Evolutionary conservation across 2,797 vertebrate genomes (phyloP), one percentile per base, ranked within the genome.

Genomic region (Chromobotia macracanthus): DNA sequence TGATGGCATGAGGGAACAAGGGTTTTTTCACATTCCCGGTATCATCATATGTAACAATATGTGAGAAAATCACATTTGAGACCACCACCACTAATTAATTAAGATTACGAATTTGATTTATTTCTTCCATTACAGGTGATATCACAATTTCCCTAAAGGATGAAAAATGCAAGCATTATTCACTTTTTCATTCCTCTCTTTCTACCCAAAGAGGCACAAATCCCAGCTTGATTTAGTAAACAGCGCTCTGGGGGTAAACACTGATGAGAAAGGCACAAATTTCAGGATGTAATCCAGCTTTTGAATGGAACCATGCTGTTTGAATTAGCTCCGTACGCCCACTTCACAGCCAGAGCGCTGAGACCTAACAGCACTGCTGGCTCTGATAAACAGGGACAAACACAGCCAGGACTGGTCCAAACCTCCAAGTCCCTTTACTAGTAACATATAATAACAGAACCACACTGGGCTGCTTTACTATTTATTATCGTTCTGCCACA

Each of bases 221-320:
- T 71, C 41, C 1, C 66, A 67, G 55, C 66, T 79, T 79, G 78
- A 81, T 79, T 80, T 53, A 41, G 72, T 73, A 82, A 83, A 79
- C 35, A 69, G 51, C 8, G 69, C 79, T 80, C 72, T 66, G 77
- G 79, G 82, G 82, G 73, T 85, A 85, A 83, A 83, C 82, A 83
- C 64, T 48, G 60, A 64, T 19, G 12, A 9, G 10, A 80, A 76
- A 69, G 66, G 61, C 72, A 68, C 63, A 79, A 46, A 79, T 75
- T 31, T 76, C 78, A 72, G 38, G 53, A 79, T 76, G 60, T 73
- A 72, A 81, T 85, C 66, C 55, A 46, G 72, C 7, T 65, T 63
- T 78, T 70, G 61, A 77, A 77, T 75, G 73, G 56, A 79, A 25
- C 60, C 82, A 82, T 82, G 82, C 64, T 69, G 73, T 75, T 66